A percentile compares a stretch with the other conserved stretches of the same genome.
Evolutionary conservation across 2,113 vertebrate genomes (phyloP).

Genomic region (Tylochromis polylepis): DNA sequence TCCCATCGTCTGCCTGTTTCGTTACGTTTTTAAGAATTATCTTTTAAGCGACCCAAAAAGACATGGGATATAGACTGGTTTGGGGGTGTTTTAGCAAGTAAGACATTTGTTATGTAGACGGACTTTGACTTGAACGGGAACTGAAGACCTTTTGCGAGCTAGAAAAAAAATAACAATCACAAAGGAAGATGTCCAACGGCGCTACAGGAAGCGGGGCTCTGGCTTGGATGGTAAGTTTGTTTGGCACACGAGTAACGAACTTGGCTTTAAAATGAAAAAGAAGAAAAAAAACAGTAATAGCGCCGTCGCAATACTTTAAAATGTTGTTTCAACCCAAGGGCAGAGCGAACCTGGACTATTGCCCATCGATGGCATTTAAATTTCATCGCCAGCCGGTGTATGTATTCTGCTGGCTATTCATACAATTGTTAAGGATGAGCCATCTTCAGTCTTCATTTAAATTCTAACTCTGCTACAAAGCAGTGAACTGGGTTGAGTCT

Average conservation of each 20-base stretch:
- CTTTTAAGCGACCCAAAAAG: neutral
- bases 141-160: conserved; percentile 25
- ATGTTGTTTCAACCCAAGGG: neutral
- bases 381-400: neutral
- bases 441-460: neutral
- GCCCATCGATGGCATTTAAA: conserved; percentile 7
- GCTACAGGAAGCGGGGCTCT: conserved; percentile 78
- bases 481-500: neutral
- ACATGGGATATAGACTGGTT: conserved; percentile 22
- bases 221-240: conserved; percentile 82
- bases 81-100: conserved; percentile 29
- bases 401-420: neutral
- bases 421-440: neutral
- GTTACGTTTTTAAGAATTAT: neutral
- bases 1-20: conserved; percentile 33
- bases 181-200: conserved; percentile 90
- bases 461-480: neutral
- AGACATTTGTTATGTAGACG: conserved; percentile 39
- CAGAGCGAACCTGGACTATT: neutral
- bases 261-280: no score
- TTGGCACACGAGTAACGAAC: neutral
- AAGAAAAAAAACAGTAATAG: no score
- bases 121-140: conserved; percentile 23
- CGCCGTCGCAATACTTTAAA: neutral
- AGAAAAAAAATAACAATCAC: conserved; percentile 45